These are phyloP conservation scores for Chlorodrepanis virens DNA, from an alignment of 2,113 vertebrate species.

Conservation along the genomic window DNA sequence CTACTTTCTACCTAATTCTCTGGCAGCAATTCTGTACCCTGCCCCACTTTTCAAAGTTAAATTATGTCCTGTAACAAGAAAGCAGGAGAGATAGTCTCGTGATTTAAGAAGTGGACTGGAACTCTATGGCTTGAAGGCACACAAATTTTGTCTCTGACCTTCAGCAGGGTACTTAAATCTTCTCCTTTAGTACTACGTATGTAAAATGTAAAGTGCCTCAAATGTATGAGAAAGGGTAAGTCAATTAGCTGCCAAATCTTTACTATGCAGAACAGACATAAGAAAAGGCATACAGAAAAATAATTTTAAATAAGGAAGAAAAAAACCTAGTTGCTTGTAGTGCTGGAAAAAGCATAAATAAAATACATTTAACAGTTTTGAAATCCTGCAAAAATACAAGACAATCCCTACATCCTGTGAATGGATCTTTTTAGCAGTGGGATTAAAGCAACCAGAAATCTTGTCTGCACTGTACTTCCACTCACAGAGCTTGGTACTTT, in stretches of 20 bases:
- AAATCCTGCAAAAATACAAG: neutral
- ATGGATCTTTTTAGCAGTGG: neutral
- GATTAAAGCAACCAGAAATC: constrained; percentile 27
- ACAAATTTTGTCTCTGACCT: neutral
- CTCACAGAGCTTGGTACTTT: constrained; percentile 1
- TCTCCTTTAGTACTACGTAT: neutral
- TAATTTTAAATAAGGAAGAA: neutral
- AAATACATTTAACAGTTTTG: neutral
- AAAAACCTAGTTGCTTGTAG: neutral
- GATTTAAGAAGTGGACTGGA: constrained; percentile 13
- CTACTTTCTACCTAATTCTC: neutral
- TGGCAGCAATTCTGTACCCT: neutral
- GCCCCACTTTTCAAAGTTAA: neutral
- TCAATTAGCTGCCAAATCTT: neutral
- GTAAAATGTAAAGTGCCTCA: neutral
- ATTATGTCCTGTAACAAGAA: neutral
- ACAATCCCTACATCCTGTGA: neutral
- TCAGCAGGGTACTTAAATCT: neutral
- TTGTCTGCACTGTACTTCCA: neutral
- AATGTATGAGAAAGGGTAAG: neutral
- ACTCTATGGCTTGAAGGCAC: neutral
- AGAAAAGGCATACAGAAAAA: neutral
- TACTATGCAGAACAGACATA: fast-evolving
- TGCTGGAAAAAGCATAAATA: neutral
- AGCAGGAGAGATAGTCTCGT: neutral